Evolutionary conservation across 53 echinoderm and acorn worm genomes (phyloP).

Genomic region (Astropecten irregularis): DNA sequence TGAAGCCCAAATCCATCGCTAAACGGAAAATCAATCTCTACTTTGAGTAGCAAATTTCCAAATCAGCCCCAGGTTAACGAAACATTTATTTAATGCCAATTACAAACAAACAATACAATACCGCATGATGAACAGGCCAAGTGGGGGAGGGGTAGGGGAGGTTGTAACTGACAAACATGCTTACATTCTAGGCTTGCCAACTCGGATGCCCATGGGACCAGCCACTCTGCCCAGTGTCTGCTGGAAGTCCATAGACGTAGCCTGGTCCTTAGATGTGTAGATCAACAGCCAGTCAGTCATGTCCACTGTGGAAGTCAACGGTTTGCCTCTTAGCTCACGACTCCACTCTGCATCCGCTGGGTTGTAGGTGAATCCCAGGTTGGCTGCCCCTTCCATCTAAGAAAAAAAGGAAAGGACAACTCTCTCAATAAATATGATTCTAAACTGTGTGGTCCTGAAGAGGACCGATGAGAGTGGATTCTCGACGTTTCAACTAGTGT

Average conservation of each 20-base stretch:
- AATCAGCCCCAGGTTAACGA: too few species aligned
- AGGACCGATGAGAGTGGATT: too few species aligned
- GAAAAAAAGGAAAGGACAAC: not conserved
- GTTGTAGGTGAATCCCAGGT: slow-evolving; percentile 64
- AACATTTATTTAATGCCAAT: too few species aligned
- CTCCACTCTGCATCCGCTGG: slow-evolving; percentile 77
- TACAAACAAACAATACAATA: too few species aligned
- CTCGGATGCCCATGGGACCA: slow-evolving; percentile 76
- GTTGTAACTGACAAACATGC: not conserved
- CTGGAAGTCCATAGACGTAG: slow-evolving; percentile 58
- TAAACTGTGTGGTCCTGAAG: too few species aligned
- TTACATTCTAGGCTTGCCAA: slow-evolving; percentile 65
- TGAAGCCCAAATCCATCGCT: too few species aligned
- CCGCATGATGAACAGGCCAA: too few species aligned
- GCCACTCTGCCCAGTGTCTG: slow-evolving; percentile 64
- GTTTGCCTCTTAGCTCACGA: slow-evolving; percentile 59
- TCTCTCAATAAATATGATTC: too few species aligned
- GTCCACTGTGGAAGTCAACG: slow-evolving; percentile 14
- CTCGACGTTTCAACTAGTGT: too few species aligned
- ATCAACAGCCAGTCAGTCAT: slow-evolving; percentile 72
- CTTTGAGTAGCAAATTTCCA: too few species aligned
- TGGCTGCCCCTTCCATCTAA: not conserved
- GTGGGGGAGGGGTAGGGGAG: not conserved
- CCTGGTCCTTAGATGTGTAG: slow-evolving; percentile 52
- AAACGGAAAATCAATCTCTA: too few species aligned